Conservation (phyloP, 1,140 invertebrate species). For the Melanaphis sacchari region DNA sequence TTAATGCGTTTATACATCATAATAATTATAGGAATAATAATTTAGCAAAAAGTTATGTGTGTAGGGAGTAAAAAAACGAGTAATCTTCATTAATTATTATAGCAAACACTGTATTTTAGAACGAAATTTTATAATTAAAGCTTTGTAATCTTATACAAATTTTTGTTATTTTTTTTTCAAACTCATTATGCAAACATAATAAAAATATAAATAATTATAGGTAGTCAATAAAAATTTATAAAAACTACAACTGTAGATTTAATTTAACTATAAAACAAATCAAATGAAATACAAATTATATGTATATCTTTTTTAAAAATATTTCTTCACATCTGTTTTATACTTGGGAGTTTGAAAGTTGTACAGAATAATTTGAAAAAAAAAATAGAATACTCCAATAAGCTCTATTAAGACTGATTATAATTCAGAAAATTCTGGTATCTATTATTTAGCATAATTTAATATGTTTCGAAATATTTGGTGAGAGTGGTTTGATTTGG, state of each 20-base stretch:
- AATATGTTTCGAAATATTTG: not conserved
- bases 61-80: not conserved
- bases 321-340: not conserved
- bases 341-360: too few species aligned
- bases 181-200: not conserved
- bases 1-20: not conserved
- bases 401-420: not conserved
- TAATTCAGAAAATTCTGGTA: not conserved
- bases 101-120: not conserved
- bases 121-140: not conserved
- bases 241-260: not conserved
- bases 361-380: not conserved
- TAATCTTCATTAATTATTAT: not conserved
- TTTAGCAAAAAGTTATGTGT: not conserved
- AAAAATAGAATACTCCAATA: too few species aligned
- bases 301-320: not conserved
- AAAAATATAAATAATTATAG: not conserved
- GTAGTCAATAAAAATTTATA: not conserved
- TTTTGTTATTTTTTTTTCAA: not conserved
- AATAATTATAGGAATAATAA: not conserved
- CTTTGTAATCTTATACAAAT: not conserved
- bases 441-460: not conserved
- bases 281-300: not conserved
- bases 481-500: not conserved
- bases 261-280: not conserved